Base-by-base conservation (phyloP, 2,797 vertebrate genomes). In the Xenopus petersii region DNA sequence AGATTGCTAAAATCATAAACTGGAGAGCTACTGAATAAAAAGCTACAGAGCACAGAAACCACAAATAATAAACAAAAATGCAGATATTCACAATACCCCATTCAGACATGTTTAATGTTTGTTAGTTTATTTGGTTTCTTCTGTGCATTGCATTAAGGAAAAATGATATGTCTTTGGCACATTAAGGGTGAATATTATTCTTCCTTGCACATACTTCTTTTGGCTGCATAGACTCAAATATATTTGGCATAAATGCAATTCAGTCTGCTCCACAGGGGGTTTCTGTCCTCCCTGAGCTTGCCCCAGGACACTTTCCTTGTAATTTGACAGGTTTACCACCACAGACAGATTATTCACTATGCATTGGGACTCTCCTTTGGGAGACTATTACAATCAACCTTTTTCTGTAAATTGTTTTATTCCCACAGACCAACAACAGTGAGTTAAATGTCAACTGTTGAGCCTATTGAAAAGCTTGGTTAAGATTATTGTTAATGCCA, bases 281-380 rank as follows among this genome's bases (percentile, higher is more conserved):
- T 60, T 60, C 17, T 60, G 58, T 60, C 10, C 17, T 60, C 58
- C 21, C 21, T 24, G 58, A 60, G 58, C 58, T 24, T 26, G 58
- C 58, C 58, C 58, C 24, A 60, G 58, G 58, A 60, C 12, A 60
- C 58, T 56, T 56, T 56, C n/a, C 15, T 26, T 60, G 58, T 26
- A 60, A 26, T 60, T 60, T 60, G 58, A 60, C 58, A 60, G 58
- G 58, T 60, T 60, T 60, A 60, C 21, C 58, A 60, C 21, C 17
- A 24, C 58, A 60, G 58, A 24, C 58, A 60, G 58, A 60, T 8
- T 60, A 10, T 17, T 3, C 16, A 16, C 15, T 56, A 56, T 17
- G 54, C 15, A 16, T 10, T 17, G n/a, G 13, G 13, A 60, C 58
- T 60, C 5, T 60, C 58, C 58, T 13, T 26, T 24, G 58, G 24